phyloP scores from a whole-genome alignment of 2,888 invertebrate genomes.

The Alentia gelatinosa region DNA sequence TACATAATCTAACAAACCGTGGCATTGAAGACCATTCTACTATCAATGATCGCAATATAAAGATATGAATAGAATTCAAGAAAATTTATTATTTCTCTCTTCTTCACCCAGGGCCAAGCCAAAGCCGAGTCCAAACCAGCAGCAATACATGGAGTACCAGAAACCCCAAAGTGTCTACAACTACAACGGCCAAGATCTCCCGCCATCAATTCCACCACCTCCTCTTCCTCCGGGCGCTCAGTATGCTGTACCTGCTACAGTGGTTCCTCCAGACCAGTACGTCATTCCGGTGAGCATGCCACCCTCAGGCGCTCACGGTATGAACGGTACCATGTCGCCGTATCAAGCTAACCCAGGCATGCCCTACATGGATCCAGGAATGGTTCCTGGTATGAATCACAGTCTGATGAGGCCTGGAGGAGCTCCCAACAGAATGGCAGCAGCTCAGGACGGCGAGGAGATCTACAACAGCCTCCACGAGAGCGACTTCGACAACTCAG shows the following conservation, averaged over 20 bases:
- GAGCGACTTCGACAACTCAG: not conserved
- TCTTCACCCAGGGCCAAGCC: not conserved
- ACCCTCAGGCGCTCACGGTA: not conserved
- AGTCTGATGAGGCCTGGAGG: slow-evolving; percentile 5
- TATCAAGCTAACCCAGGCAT: not conserved
- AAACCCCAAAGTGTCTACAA: not conserved
- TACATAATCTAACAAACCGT: too few relatives aligned
- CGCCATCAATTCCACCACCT: not conserved
- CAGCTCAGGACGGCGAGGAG: not conserved
- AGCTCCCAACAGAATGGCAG: not conserved
- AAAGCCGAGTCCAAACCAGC: not conserved
- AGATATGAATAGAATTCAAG: too few relatives aligned
- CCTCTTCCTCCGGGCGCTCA: not conserved
- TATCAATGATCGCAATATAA: too few relatives aligned
- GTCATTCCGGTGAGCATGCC: too few relatives aligned
- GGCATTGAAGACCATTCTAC: too few relatives aligned
- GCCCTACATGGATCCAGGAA: not conserved
- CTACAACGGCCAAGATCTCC: not conserved
- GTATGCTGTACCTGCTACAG: not conserved
- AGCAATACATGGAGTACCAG: not conserved
- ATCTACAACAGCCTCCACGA: slow-evolving; percentile 27
- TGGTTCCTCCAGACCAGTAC: too few relatives aligned
- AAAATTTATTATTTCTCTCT: not conserved
- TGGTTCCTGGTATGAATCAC: not conserved
- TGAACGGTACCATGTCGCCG: not conserved